Base-by-base conservation (phyloP, 2,888 invertebrate species). In the Eulithis prunata region DNA sequence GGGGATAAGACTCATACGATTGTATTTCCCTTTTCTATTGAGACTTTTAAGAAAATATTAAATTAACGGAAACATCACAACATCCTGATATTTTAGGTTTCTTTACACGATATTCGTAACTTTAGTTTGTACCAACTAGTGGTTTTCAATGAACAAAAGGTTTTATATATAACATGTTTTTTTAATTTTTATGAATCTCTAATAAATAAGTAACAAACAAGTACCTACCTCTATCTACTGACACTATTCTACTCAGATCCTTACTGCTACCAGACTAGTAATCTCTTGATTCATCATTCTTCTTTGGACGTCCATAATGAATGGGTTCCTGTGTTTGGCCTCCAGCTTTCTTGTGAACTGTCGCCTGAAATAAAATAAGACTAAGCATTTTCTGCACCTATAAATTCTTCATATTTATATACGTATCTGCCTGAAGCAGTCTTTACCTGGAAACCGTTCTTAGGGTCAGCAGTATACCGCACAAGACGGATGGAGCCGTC, bases 1-100 rank as follows among this genome's bases (percentile, higher is more conserved):
- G 96, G 97, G 0, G 97, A 98, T 83, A 97, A 97, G 86, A 98
- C 98, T 78, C 98, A 97, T 0, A 98, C 98, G 0, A 96, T 98
- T 74, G 95, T 98, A 13, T 96, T 98, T 86, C 98, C 98, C 1
- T 88, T 98, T 72, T 97, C 98, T 2, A 94, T 96, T 78, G 97
- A 97, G 72, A 89, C 94, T 60, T 67, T 94, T 8, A 79, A 93
- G 55, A 88, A 91, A 58, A 89, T 86, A 41, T 78, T 83, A 53
- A 72, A 66, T 68, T 49, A 49, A 11, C 10, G 63, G 47, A 64
- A 8, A 3, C 28, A 13, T 12, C 28, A 1, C 11, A 0, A 5
- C 12, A 12, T 32, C 4, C 28, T 52, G 1, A 32, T 32, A 46
- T 45, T 43, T 53, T 36, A 60, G 14, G 28, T 11, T 8, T 14